Evolutionary conservation across 1,140 invertebrate species (phyloP), one percentile per base, ranked within the genome.

Genomic region (Uloborus diversus): DNA sequence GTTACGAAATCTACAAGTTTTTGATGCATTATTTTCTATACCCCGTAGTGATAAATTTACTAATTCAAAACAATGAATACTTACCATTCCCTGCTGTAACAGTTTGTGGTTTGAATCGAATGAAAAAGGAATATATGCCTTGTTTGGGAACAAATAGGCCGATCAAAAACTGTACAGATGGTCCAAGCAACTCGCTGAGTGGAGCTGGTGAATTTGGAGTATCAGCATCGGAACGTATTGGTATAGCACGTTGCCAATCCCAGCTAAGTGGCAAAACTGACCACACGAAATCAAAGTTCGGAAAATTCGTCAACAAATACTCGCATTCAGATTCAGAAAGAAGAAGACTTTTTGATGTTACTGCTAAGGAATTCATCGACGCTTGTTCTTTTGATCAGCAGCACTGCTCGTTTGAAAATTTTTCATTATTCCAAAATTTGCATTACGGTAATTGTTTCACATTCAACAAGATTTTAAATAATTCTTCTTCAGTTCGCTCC

Each of bases 1-100:
- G 7, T 28, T 68, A 68, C 25, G 23, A 51, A 27, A 68, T 68
- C 25, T 30, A 49, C 25, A 11, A 17, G 5, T 51, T 68, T 17
- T 27, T 68, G 20, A 17, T 9, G 3, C n/a, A 51, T 2, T 68
- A 68, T n/a, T 51, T 68, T 17, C 20, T n/a, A 17, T 68, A 68
- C 25, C 65, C 65, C 2, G 47, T 68, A 9, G 33, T 51, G 4
- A 20, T 68, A 9, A 68, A 68, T 30, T 7, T 68, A 17, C 11
- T 30, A 14, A 7, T 68, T 2, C 42, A 68, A 51, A 27, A 49
- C n/a, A 4, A 51, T 4, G 2, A n/a, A 17, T 28, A 11, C 32
- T 17, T 20, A 0, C 11, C 28, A 17, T 68, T 68, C 23, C 65
- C 65, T 2, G 65, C 65, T 17, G 65, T 68, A 17, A 68, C 65